Percentiles rank a stretch among this genome's conserved stretches.
phyloP scores from a whole-genome alignment of 1,140 invertebrate genomes.

The Epicauta chinensis region DNA sequence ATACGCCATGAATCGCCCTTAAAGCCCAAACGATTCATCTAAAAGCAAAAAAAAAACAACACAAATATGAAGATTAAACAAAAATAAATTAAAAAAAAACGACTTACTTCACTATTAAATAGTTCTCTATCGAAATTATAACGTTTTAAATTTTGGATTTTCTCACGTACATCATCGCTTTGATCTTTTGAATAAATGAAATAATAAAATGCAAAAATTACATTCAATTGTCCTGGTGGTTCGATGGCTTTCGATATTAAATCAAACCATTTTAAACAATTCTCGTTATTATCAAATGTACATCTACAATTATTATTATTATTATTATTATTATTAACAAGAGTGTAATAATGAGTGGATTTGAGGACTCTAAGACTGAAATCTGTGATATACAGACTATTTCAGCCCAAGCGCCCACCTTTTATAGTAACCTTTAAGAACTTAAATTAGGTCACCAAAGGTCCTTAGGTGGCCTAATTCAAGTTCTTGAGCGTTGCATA shows the following conservation, averaged over 20 bases:
- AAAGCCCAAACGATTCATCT: conserved; percentile 78
- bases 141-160: conserved; percentile 37
- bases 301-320: conserved; percentile 52
- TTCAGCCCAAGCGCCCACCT: too few relatives aligned
- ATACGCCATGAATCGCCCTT: conserved; percentile 84
- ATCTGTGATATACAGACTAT: too few relatives aligned
- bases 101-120: conserved; percentile 39
- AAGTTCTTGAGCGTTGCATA: too few relatives aligned
- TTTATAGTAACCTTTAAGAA: too few relatives aligned
- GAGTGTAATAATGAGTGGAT: too few relatives aligned
- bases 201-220: conserved; percentile 85
- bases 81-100: conserved; percentile 3
- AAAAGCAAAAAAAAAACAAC: too few relatives aligned
- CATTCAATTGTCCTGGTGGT: conserved; percentile 66
- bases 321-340: too few relatives aligned
- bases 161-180: conserved; percentile 44
- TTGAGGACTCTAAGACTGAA: too few relatives aligned
- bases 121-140: conserved; percentile 31
- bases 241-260: conserved; percentile 62
- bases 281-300: conserved; percentile 79
- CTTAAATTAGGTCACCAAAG: too few relatives aligned
- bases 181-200: conserved; percentile 75
- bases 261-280: conserved; percentile 77
- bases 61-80: too few relatives aligned
- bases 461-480: too few relatives aligned